Conservation (phyloP, 2,113 vertebrate genomes). For the Rynchops niger region DNA sequence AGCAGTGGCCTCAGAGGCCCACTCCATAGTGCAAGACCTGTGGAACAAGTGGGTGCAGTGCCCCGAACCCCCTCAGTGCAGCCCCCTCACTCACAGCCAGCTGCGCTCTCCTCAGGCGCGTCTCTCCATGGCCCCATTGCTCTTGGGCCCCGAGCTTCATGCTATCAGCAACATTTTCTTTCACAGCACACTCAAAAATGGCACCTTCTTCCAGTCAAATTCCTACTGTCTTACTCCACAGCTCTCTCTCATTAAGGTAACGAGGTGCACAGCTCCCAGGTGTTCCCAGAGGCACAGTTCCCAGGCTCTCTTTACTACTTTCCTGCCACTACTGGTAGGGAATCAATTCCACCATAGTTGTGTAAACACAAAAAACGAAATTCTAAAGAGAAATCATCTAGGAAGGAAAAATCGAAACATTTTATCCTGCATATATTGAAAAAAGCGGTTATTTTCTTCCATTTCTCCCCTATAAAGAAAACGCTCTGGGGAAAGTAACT, state of each 20-base stretch:
- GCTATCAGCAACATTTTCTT: not conserved
- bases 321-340: not conserved
- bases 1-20: not conserved
- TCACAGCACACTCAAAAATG: not conserved
- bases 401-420: not conserved
- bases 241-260: not conserved
- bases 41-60: not conserved
- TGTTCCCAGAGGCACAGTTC: not conserved
- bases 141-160: not conserved
- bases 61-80: not conserved
- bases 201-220: not conserved
- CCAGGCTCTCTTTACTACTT: not conserved
- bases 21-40: accelerated
- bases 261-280: not conserved
- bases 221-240: not conserved
- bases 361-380: not conserved
- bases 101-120: not conserved
- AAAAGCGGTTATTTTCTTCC: not conserved
- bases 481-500: not conserved
- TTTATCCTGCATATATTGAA: not conserved
- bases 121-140: not conserved
- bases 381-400: not conserved
- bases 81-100: not conserved
- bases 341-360: not conserved
- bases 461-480: not conserved